A percentile compares a stretch with the other conserved stretches of the same genome.
These are phyloP conservation scores for Orchesella cincta DNA, from an alignment of 1,140 invertebrate genomes.

Conservation along the genomic window DNA sequence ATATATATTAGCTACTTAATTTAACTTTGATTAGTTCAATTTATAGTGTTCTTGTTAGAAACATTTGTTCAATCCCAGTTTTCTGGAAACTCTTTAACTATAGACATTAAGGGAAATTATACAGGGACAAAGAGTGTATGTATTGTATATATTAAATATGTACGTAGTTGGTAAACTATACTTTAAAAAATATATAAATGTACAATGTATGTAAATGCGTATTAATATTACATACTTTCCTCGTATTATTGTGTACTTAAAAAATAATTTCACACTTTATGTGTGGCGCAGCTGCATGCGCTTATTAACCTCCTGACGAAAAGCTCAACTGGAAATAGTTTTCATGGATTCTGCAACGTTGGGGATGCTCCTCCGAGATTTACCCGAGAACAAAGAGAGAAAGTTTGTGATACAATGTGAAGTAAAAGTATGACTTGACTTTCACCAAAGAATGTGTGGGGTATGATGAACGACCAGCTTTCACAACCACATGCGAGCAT, in stretches of 20 bases:
- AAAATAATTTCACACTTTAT: slow-evolving; percentile 27
- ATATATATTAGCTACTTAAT: no score
- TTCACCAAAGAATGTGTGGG: not conserved
- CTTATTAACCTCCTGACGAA: slow-evolving; percentile 50
- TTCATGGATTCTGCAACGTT: slow-evolving; percentile 38
- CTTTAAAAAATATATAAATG: not conserved
- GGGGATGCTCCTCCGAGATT: not conserved
- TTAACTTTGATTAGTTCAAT: no score
- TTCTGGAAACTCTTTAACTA: not conserved
- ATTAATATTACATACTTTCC: not conserved
- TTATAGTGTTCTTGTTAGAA: no score
- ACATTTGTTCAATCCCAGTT: not conserved
- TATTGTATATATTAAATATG: not conserved
- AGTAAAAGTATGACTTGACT: no score
- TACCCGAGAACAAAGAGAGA: not conserved
- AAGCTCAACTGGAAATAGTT: slow-evolving; percentile 50
- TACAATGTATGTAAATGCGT: not conserved
- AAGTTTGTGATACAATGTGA: no score
- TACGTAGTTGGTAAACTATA: not conserved
- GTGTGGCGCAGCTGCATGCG: slow-evolving; percentile 41
- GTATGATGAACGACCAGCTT: not conserved
- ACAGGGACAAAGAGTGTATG: not conserved
- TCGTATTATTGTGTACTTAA: slow-evolving; percentile 27
- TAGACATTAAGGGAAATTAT: not conserved
- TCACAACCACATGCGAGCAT: not conserved